Evolutionary conservation across 2,797 vertebrate species (phyloP), one percentile per base, ranked within the genome.

Genomic region (Melopsittacus undulatus): DNA sequence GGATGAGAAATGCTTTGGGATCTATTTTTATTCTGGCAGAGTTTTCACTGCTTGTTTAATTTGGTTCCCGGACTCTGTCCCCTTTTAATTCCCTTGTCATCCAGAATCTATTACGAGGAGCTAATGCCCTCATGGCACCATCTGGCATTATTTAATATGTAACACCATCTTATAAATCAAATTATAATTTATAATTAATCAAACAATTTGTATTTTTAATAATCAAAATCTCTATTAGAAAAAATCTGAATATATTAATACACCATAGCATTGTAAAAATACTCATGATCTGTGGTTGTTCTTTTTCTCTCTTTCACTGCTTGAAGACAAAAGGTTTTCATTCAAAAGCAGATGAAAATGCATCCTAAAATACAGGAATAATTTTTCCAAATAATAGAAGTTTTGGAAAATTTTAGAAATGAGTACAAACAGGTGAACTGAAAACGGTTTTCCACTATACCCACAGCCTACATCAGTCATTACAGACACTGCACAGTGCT

Each of bases 121-220:
- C 96, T 97, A 97, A 98, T 97, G 97, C 96, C 95, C 94, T 94
- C 91, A 74, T 95, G 94, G 94, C 86, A 95, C 93, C 94, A 93
- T 85, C 82, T 95, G 95, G 90, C 96, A 90, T 96, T 98, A 98
- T 97, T 98, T 98, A 97, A 97, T 96, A 95, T 77, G 84, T 72
- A 97, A 86, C 68, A 97, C 62, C 88, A 94, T 95, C 92, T 96
- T 97, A 97, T 97, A 97, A 97, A 97, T 98, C 94, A 97, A 90
- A 96, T 95, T 96, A 97, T 91, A 95, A 96, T 97, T 95, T 90
- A 94, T 96, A 97, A 98, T 97, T 97, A 98, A 97, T 97, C 95
- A 97, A 96, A 89, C 68, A 92, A 88, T 83, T 92, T 92, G 81
- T 97, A 95, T 92, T 96, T 96, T 97, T 97, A 95, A 96, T 95